A percentile compares a stretch with the other conserved stretches of the same genome.
Conservation (phyloP, 2,797 vertebrate species). For the Rhyacichthys aspro region DNA sequence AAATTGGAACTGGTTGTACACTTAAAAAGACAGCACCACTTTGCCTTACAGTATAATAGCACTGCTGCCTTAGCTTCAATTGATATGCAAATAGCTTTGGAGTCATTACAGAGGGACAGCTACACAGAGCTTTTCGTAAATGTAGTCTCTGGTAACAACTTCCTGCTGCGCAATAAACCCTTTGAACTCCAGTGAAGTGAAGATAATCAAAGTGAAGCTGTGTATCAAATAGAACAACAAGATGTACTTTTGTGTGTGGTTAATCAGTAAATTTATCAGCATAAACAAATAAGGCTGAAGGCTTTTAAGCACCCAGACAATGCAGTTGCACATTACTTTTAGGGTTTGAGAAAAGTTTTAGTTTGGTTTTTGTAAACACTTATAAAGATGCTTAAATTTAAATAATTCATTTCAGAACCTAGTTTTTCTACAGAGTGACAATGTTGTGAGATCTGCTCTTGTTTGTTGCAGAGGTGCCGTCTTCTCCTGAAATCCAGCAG, state of each 20-base stretch:
- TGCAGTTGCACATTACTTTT: too few species aligned
- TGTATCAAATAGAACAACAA: background rate
- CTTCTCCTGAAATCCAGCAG: constrained; percentile 86
- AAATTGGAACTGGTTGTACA: background rate
- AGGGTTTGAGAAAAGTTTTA: too few species aligned
- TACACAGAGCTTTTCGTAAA: constrained; percentile 45
- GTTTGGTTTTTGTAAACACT: too few species aligned
- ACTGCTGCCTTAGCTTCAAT: constrained; percentile 20
- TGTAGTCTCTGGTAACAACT: constrained; percentile 36
- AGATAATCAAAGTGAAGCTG: background rate
- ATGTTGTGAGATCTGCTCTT: background rate
- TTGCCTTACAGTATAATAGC: background rate
- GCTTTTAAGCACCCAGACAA: too few species aligned
- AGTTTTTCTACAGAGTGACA: too few species aligned
- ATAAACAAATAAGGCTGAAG: too few species aligned
- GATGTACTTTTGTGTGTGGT: background rate
- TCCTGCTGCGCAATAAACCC: constrained; percentile 27
- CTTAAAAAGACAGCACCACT: background rate
- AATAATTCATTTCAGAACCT: too few species aligned
- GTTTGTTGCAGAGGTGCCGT: constrained; percentile 86
- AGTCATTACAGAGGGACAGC: constrained; percentile 26
- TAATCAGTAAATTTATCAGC: background rate
- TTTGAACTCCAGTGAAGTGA: constrained; percentile 15
- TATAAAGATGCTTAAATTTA: too few species aligned
- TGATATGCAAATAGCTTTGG: constrained; percentile 40